Evolutionary conservation across 2,797 vertebrate species (phyloP), one percentile per base, ranked within the genome.

Genomic region (Hozukius guyotensis): DNA sequence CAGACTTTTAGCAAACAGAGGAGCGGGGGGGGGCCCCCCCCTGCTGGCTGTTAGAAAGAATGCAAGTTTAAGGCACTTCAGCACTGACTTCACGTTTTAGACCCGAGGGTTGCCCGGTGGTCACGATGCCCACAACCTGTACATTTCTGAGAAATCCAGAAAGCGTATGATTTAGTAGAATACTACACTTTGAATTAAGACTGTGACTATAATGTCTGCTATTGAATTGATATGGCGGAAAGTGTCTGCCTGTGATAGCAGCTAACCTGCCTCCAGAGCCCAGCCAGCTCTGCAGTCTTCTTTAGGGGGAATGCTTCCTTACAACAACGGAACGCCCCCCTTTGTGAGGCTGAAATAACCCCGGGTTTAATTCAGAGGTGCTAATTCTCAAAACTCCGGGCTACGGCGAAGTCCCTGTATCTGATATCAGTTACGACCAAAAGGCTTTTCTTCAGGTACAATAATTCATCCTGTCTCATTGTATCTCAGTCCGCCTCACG

Each of bases 341-440:
- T 82, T 55, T 77, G 66, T 74, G 56, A 65, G 9, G 16, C 63
- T 27, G 14, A 70, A 74, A 82, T 61, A 79, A 73, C 62, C 68
- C 9, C 32, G 4, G 14, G 42, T 56, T 81, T n/a, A 36, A 60
- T 69, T 76, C 59, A 67, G 7, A 1, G 22, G 13, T 62, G 72
- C 76, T 34, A 38, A n/a, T 63, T n/a, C 6, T 78, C 25, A 25
- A 29, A 82, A 9, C 0, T 13, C 7, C 49, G 11, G 61, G 22
- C 57, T 27, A 27, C 22, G 5, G 38, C 49, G 57, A 77, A 66
- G 24, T 11, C 64, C 27, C 52, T 71, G 36, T 61, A 66, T 79
- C 81, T 72, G 46, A 83, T 73, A 80, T 75, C 62, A 63, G 38
- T 73, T 32, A 79, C 22, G 13, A 72, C 14, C 27, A 60, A 80